A percentile compares a stretch with the other conserved stretches of the same genome.
These are phyloP conservation scores for Trachelus iudaicus DNA, from an alignment of 2,888 invertebrate genomes.

Conservation along the genomic window DNA sequence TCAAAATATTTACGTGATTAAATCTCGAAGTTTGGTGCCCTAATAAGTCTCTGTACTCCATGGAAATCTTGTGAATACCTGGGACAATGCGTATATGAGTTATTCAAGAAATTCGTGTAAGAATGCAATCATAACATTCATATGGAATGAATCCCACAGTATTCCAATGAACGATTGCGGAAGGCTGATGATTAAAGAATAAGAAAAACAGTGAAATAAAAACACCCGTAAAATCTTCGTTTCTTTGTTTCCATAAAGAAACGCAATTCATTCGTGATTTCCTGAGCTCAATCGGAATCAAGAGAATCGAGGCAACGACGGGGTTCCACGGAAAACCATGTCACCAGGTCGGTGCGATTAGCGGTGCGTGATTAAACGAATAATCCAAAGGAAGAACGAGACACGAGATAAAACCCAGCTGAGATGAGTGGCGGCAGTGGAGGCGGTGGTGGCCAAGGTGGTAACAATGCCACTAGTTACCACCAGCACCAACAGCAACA, in stretches of 20 bases:
- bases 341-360: background rate
- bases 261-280: background rate
- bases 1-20: background rate
- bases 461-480: conserved; percentile 64
- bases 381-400: background rate
- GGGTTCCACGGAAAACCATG: background rate
- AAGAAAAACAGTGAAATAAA: background rate
- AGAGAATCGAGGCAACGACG: background rate
- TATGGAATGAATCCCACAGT: background rate
- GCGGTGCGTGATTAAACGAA: background rate
- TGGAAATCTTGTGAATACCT: background rate
- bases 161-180: background rate
- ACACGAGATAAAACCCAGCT: conserved; percentile 25
- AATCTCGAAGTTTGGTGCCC: background rate
- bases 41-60: background rate
- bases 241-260: background rate
- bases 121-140: background rate
- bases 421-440: conserved; percentile 63
- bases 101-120: background rate
- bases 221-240: background rate
- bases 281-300: background rate
- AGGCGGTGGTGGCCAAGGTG: conserved; percentile 45
- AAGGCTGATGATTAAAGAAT: background rate
- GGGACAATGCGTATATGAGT: background rate
- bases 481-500: conserved; percentile 80